Conservation (phyloP, 2,888 invertebrate genomes). For the Rhagophthalmus giganteus region DNA sequence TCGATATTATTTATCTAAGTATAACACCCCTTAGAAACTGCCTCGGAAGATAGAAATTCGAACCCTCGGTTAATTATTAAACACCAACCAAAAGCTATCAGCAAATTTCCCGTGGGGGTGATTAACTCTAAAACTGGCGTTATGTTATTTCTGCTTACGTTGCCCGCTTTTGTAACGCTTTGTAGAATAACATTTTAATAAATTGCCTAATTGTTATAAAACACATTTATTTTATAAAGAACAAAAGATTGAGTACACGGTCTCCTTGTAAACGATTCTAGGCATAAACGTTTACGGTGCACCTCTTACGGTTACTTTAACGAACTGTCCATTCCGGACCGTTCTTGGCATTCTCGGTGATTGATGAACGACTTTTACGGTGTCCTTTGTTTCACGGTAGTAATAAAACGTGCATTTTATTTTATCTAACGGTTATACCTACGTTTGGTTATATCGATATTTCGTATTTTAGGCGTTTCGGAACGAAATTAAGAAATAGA, state of each 20-base stretch:
- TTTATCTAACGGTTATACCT: no score
- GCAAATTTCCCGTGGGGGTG: slow-evolving; percentile 42
- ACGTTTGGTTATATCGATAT: no score
- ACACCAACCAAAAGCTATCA: slow-evolving; percentile 39
- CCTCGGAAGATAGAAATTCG: slow-evolving; percentile 42
- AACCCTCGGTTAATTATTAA: slow-evolving; percentile 38
- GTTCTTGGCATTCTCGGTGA: slow-evolving; percentile 23
- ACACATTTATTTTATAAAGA: slow-evolving; percentile 8
- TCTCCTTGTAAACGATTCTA: background rate
- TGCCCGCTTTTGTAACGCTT: slow-evolving; percentile 13
- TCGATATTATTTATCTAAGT: background rate
- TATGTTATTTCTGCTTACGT: slow-evolving; percentile 16
- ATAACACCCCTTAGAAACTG: slow-evolving; percentile 6
- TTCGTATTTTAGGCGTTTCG: no score
- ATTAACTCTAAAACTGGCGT: slow-evolving; percentile 38
- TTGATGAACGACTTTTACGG: slow-evolving; percentile 26
- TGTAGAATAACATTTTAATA: slow-evolving; percentile 16
- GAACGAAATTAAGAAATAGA: no score
- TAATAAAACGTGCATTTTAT: slow-evolving; percentile 18
- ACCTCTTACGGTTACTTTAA: slow-evolving; percentile 21
- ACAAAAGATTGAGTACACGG: background rate
- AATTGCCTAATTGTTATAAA: no score
- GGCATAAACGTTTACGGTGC: no score
- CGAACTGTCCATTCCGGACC: slow-evolving; percentile 21
- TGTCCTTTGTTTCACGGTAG: slow-evolving; percentile 20